Evolutionary conservation across 2,113 vertebrate species (phyloP).

Genomic region (Euleptes europaea): DNA sequence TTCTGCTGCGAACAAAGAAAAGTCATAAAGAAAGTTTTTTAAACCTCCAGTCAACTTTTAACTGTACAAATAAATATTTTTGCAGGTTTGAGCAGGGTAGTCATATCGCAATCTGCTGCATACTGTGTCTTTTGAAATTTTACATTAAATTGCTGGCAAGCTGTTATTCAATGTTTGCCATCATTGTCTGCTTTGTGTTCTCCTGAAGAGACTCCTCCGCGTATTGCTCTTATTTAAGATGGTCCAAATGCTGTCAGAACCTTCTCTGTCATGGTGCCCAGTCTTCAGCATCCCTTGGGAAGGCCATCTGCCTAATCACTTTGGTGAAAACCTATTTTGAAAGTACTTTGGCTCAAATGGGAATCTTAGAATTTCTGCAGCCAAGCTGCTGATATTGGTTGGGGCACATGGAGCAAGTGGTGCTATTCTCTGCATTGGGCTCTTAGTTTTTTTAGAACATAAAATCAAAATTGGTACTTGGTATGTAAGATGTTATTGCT

Average conservation of each 20-base stretch:
- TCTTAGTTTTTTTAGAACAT: too few species aligned
- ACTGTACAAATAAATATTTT: background rate
- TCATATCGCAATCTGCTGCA: too few species aligned
- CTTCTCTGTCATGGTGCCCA: background rate
- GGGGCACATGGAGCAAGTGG: too few species aligned
- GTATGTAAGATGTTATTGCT: too few species aligned
- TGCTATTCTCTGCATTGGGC: too few species aligned
- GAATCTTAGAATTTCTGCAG: background rate
- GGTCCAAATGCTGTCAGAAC: background rate
- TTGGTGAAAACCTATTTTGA: background rate
- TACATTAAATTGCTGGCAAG: background rate
- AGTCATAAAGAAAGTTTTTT: too few species aligned
- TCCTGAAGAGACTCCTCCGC: background rate
- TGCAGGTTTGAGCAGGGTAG: background rate
- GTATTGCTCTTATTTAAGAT: background rate
- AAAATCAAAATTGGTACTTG: too few species aligned
- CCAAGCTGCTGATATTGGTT: background rate
- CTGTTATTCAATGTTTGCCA: background rate
- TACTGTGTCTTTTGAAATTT: too few species aligned
- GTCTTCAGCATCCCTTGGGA: background rate
- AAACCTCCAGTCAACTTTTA: background rate
- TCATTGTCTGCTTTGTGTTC: background rate
- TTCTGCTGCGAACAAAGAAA: background rate
- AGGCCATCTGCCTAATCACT: background rate
- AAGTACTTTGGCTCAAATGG: background rate